Base-by-base conservation (phyloP, 1,140 invertebrate genomes). In the Drosophila obscura region DNA sequence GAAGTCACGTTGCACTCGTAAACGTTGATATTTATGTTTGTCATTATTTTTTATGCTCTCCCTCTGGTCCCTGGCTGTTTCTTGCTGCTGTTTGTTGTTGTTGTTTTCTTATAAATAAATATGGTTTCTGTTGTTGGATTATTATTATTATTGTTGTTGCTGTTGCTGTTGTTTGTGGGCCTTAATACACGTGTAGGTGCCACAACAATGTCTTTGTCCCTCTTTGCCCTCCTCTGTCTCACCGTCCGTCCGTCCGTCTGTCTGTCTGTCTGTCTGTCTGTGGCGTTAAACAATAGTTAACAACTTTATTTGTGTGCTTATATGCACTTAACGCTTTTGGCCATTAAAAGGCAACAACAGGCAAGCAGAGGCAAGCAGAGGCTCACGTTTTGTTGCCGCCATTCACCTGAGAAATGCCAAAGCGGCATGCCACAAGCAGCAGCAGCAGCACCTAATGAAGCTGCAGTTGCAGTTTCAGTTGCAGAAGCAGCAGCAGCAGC, bases 1-100 rank as follows among this genome's bases (percentile, higher is more conserved):
- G 80, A 84, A 87, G 83, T 87, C 83, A 87, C 83, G 83, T 87
- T 87, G 83, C 83, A 87, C 85, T 87, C 83, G 83, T 87, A 88
- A 87, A 87, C 35, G 72, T 73, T 77, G 80, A 88, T 87, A 87
- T 87, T 87, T 87, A 87, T 88, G 83, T 83, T 88, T 87, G 75
- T 87, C 83, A 87, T 87, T 87, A 87, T 87, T 87, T 87, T 87
- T 87, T 88, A 87, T 87, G 83, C 83, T 88, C 35, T 39, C 35
- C 35, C 35, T 39, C 35, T 39, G 9, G 8, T 13, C 35, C 13
- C 35, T 4, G 35, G 4, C 5, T 4, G 11, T 4, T 60, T 77
- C 55, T 76, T 68, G 65, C 65, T 66, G 67, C 9, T 31, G 28
- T 28, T 28, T 0, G 5, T 64, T 87, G 66, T 63, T 63, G 50